These are phyloP conservation scores for Ophion slaviceki DNA, from an alignment of 2,888 invertebrate genomes.

Conservation along the genomic window DNA sequence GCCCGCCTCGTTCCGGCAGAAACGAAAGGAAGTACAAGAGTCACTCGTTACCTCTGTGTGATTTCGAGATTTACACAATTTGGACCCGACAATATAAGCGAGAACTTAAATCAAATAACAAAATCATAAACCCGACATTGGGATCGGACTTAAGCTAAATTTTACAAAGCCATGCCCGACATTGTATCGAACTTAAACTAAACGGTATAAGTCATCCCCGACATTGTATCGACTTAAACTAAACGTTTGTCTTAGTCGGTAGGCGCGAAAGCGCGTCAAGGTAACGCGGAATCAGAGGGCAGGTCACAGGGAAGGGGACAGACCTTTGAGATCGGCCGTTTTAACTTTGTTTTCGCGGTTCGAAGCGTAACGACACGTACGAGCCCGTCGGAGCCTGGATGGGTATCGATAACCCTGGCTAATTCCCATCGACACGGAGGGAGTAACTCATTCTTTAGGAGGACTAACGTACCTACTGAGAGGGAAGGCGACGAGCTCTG, in stretches of 20 bases:
- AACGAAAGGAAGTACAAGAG: not conserved
- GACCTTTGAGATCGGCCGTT: conserved; percentile 65
- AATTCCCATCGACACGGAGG: no score
- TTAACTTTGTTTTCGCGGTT: conserved; percentile 7
- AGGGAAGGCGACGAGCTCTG: conserved; percentile 18
- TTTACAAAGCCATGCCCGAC: no score
- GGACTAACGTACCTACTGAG: conserved; percentile 62
- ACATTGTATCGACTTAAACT: not conserved
- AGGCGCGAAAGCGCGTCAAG: not conserved
- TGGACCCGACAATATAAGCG: not conserved
- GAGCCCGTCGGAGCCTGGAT: no score
- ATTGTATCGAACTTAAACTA: no score
- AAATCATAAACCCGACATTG: conserved; percentile 6
- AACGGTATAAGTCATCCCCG: no score
- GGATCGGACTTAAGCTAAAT: no score
- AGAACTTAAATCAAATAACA: not conserved
- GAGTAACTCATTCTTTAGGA: conserved; percentile 64
- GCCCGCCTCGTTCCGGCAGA: not conserved
- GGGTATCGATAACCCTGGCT: no score
- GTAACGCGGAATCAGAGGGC: not conserved
- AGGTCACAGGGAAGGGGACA: conserved; percentile 46
- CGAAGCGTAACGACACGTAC: no score
- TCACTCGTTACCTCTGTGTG: no score
- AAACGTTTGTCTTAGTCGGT: not conserved
- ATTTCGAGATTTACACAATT: not conserved